phyloP scores from a whole-genome alignment of 2,113 vertebrate species.

The Spheniscus mendiculus region DNA sequence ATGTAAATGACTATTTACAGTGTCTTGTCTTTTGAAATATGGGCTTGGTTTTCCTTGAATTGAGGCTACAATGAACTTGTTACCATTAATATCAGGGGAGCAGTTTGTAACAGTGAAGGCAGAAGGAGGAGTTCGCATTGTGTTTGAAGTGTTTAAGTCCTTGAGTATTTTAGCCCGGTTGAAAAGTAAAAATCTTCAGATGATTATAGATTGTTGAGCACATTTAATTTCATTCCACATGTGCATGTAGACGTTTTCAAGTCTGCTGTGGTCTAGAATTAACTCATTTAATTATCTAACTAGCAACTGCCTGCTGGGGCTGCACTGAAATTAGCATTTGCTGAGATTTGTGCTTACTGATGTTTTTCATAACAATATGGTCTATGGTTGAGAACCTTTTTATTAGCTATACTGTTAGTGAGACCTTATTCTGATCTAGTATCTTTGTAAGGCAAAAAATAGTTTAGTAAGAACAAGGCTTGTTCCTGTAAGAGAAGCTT shows the following conservation, averaged over 20 bases:
- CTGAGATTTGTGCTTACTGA: not conserved
- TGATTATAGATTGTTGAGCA: not conserved
- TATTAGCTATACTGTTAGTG: not conserved
- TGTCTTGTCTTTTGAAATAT: not conserved
- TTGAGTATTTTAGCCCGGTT: not conserved
- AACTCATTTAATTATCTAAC: not conserved
- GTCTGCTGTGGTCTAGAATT: not conserved
- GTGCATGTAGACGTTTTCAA: not conserved
- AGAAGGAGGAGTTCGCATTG: not conserved
- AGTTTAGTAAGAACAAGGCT: not conserved
- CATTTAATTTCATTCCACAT: not conserved
- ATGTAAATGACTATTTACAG: not conserved
- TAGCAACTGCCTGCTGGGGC: not conserved
- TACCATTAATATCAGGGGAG: not conserved
- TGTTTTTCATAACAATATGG: not conserved
- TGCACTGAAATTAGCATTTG: not conserved
- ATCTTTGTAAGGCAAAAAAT: not conserved
- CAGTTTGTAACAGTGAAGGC: not conserved
- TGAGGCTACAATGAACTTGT: not conserved
- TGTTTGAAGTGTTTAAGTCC: not conserved
- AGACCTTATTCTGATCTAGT: not conserved
- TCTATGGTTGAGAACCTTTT: not conserved
- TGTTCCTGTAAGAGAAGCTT: not conserved
- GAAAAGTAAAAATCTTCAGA: not conserved
- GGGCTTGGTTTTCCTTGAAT: not conserved